These are phyloP conservation scores for Nothocercus nigrocapillus DNA, from an alignment of 2,113 vertebrate genomes.

Conservation along the genomic window DNA sequence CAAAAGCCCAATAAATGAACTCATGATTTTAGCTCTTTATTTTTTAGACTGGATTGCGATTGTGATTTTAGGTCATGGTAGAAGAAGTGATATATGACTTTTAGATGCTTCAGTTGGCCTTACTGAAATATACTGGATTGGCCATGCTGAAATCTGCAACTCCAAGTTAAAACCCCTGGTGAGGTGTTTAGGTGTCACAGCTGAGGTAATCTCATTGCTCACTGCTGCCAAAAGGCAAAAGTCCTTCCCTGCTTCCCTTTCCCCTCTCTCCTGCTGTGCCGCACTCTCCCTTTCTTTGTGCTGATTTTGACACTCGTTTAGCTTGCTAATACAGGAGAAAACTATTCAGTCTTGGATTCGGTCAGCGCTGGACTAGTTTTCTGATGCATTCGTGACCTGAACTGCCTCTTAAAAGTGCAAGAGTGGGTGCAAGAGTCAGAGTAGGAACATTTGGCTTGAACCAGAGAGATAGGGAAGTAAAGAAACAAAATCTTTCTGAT, in stretches of 20 bases:
- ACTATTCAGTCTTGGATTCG: not conserved
- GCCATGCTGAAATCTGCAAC: not conserved
- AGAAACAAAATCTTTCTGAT: not conserved
- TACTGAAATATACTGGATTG: not conserved
- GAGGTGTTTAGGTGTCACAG: not conserved
- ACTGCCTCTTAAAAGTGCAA: not conserved
- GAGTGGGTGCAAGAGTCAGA: not conserved
- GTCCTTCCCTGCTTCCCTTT: not conserved
- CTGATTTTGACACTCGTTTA: not conserved
- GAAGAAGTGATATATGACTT: not conserved
- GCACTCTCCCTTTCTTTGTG: not conserved
- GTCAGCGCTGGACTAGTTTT: not conserved
- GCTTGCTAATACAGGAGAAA: not conserved
- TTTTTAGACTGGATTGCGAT: not conserved
- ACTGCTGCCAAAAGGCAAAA: not conserved
- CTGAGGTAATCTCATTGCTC: not conserved
- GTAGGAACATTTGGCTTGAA: not conserved
- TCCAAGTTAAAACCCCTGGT: not conserved
- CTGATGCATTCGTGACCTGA: not conserved
- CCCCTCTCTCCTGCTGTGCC: not conserved
- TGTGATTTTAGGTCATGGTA: not conserved
- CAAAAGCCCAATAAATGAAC: not conserved
- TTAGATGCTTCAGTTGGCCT: not conserved
- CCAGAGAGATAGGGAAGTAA: accelerated
- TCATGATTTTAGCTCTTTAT: not conserved